Evolutionary conservation across 2,113 vertebrate genomes (phyloP).

Genomic region (Ceyx melanurus): DNA sequence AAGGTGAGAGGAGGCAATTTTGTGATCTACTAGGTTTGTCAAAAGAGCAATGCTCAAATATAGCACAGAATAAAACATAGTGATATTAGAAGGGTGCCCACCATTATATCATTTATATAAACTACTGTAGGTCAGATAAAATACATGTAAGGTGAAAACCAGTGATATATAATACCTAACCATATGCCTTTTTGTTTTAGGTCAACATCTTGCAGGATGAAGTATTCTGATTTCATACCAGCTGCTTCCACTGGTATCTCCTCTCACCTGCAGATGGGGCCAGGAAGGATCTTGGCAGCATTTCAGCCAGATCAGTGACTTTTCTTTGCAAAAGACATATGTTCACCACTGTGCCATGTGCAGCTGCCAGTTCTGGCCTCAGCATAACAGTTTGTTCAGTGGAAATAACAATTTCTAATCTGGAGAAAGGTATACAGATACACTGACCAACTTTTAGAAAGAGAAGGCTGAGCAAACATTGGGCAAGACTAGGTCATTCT

Average conservation of each 20-base stretch:
- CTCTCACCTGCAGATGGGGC: neutral
- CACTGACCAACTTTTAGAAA: neutral
- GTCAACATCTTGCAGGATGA: neutral
- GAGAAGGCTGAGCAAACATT: neutral
- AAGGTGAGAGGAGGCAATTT: neutral
- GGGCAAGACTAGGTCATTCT: neutral
- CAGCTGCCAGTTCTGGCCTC: neutral
- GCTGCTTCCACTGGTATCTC: neutral
- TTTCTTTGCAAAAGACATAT: neutral
- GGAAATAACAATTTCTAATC: neutral
- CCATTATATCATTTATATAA: neutral
- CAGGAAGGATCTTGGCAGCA: neutral
- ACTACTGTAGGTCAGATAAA: neutral
- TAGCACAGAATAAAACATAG: neutral
- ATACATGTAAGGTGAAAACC: neutral
- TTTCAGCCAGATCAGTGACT: neutral
- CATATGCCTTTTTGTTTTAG: neutral
- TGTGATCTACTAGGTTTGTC: neutral
- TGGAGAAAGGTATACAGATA: neutral
- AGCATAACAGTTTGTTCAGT: neutral
- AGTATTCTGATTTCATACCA: neutral
- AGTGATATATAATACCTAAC: neutral
- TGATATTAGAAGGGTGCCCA: neutral
- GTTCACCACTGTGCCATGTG: neutral
- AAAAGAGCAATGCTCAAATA: neutral